phyloP scores from a whole-genome alignment of 2,797 vertebrate genomes.

The Capromys pilorides region DNA sequence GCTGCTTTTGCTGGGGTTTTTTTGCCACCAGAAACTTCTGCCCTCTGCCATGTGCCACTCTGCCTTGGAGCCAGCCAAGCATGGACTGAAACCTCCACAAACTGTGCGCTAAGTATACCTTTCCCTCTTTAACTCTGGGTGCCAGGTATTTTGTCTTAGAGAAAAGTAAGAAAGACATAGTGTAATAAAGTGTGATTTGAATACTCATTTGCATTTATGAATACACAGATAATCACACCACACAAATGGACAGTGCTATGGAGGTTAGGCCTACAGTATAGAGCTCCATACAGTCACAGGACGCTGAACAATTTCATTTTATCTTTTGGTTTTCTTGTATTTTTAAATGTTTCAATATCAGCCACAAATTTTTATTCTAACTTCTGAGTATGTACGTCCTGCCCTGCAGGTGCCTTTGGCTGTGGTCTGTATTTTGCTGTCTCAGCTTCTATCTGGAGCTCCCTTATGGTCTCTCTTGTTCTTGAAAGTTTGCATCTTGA shows the following conservation, averaged over 20 bases:
- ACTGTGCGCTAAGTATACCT: no score
- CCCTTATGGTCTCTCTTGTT: neutral
- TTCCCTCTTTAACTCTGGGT: no score
- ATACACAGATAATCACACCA: neutral
- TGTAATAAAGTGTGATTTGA: neutral
- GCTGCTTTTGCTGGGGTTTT: no score
- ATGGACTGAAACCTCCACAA: no score
- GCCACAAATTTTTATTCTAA: neutral
- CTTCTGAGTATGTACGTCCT: neutral
- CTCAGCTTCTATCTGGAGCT: neutral
- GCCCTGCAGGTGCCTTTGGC: no score
- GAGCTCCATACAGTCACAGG: neutral
- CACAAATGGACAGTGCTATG: neutral
- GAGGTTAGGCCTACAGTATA: no score
- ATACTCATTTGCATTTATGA: neutral
- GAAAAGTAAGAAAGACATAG: no score
- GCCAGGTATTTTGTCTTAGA: no score
- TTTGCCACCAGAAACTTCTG: no score
- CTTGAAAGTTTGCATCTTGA: neutral
- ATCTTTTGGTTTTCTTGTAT: neutral
- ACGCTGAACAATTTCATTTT: neutral
- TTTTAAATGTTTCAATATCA: neutral
- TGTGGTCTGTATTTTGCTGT: accelerated
- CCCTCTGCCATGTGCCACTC: no score
- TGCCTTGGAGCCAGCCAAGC: no score